Conservation (phyloP, 2,113 vertebrate species). For the Daubentonia madagascariensis region DNA sequence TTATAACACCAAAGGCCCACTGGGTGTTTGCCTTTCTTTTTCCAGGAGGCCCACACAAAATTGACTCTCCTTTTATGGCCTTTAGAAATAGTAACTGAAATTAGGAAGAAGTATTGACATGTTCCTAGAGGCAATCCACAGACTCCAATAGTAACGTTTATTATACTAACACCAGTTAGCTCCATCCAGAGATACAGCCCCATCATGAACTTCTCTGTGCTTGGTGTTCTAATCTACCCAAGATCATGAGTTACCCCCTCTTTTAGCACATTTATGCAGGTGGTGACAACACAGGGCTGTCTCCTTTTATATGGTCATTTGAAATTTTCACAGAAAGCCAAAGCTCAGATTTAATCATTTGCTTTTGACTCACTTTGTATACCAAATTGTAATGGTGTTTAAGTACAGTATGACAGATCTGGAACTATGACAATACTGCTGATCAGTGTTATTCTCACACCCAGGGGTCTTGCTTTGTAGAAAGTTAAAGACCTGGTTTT, state of each 20-base stretch:
- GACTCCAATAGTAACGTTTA: neutral
- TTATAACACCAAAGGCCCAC: slow-evolving; percentile 2
- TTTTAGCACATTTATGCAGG: neutral
- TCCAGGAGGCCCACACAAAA: slow-evolving; percentile 13
- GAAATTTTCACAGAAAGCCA: neutral
- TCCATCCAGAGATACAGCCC: neutral
- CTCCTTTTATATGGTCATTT: neutral
- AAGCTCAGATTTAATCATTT: slow-evolving; percentile 34
- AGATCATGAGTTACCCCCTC: neutral
- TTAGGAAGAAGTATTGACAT: neutral
- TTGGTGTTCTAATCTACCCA: neutral
- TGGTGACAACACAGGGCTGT: neutral
- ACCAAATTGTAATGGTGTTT: neutral
- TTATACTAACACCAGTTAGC: neutral
- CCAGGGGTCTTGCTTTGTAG: neutral
- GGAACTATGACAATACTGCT: neutral
- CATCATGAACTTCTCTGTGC: neutral
- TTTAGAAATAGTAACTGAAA: slow-evolving; percentile 43
- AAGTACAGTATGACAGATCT: neutral
- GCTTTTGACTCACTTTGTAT: slow-evolving; percentile 5
- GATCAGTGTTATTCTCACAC: neutral
- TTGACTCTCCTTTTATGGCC: neutral
- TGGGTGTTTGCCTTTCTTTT: slow-evolving; percentile 30
- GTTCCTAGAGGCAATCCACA: neutral
- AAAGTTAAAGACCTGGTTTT: neutral